Conservation (phyloP, 2,113 vertebrate species). For the Apeltes quadracus region DNA sequence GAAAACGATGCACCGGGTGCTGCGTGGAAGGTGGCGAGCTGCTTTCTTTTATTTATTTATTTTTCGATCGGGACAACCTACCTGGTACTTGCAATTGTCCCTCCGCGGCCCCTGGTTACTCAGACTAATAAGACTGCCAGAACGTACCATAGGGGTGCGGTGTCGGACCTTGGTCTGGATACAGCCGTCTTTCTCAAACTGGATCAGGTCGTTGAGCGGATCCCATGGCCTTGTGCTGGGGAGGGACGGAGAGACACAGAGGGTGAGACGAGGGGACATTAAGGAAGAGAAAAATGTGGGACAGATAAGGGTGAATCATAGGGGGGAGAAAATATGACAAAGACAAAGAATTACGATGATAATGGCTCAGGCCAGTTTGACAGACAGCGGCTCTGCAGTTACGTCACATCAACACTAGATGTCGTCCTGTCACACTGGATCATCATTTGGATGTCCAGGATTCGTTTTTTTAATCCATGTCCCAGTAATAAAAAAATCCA, state of each 20-base stretch:
- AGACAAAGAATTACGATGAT: neutral
- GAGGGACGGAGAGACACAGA: conserved; percentile 10
- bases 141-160: conserved; percentile 97
- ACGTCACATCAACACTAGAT: conserved; percentile 27
- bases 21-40: conserved; percentile 54
- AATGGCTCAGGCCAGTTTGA: neutral
- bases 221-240: conserved; percentile 97
- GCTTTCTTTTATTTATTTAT: conserved; percentile 14
- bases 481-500: no score
- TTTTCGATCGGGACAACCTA: conserved; percentile 67
- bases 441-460: neutral
- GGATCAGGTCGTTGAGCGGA: conserved; percentile 96
- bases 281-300: neutral
- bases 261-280: neutral
- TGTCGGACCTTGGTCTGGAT: conserved; percentile 98
- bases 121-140: conserved; percentile 86
- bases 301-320: neutral
- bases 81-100: conserved; percentile 79
- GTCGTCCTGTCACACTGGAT: neutral
- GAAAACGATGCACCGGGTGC: conserved; percentile 43
- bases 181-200: conserved; percentile 96
- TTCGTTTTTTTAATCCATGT: neutral
- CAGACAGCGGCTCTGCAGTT: neutral
- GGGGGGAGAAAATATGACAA: neutral
- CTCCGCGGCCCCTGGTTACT: conserved; percentile 86